phyloP scores from a whole-genome alignment of 2,113 vertebrate species.

The Cygnus atratus region DNA sequence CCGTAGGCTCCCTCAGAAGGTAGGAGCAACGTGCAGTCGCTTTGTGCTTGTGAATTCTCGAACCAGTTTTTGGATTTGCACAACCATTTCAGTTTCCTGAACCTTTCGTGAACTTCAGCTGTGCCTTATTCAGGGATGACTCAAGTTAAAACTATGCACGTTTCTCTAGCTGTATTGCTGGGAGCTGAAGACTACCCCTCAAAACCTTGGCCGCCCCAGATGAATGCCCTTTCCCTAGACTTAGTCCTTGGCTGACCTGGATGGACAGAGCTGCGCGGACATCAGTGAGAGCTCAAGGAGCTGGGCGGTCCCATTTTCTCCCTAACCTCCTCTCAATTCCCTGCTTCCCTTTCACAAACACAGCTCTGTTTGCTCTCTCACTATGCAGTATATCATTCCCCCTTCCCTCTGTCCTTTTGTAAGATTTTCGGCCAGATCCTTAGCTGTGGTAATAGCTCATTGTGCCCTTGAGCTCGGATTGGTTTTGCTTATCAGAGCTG shows the following conservation, averaged over 20 bases:
- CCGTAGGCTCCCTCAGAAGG: background rate
- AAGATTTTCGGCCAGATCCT: background rate
- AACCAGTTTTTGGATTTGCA: background rate
- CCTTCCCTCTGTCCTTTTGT: background rate
- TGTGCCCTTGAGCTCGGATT: background rate
- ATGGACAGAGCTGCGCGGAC: background rate
- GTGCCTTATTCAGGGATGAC: background rate
- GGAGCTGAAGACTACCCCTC: background rate
- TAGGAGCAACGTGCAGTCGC: background rate
- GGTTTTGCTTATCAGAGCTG: background rate
- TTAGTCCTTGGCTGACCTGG: background rate
- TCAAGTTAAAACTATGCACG: background rate
- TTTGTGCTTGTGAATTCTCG: background rate
- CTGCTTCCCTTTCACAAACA: background rate
- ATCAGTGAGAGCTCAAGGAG: background rate
- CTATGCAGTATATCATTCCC: background rate
- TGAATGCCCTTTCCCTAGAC: background rate
- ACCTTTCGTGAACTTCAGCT: background rate
- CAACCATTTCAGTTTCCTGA: background rate
- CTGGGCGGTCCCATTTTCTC: background rate
- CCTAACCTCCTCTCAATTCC: background rate
- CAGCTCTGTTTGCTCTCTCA: background rate
- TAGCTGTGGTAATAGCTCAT: background rate
- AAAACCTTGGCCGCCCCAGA: background rate
- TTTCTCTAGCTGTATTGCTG: background rate